Base-by-base conservation (phyloP, 2,113 vertebrate species). In the Ancistrus triradiatus region DNA sequence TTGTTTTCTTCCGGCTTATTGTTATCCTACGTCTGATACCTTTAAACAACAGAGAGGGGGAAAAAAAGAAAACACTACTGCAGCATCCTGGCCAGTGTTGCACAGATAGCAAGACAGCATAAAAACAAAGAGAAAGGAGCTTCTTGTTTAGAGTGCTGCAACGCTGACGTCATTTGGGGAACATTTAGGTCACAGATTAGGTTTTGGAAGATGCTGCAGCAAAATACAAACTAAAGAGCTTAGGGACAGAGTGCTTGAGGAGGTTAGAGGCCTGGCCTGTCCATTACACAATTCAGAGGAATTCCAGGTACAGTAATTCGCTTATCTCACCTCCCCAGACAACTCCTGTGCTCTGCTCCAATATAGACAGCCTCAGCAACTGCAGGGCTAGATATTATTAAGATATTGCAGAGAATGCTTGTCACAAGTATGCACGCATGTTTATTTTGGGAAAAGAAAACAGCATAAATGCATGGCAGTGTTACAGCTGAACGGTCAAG, bases 1-100 rank as follows among this genome's bases (percentile, higher is more conserved):
- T 78, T 84, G 85, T 88, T 87, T 87, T 87, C 80, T 87, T 86
- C 84, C 81, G 79, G 83, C 74, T 75, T 68, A 78, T 83, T 85
- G 84, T 86, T 79, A 76, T 77, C 75, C 59, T 50, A 40, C 81
- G 77, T 74, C 74, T 69, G 85, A 84, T 84, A 86, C 84, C 82
- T 68, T 81, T 76, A 87, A 85, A 88, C 82, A 86, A 63, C 79
- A 64, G n/a, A 74, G n/a, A 25, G 70, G 73, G 59, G 57, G n/a
- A n/a, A n/a, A 56, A 66, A 52, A 53, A 66, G 64, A 70, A 77
- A 76, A 76, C 69, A 64, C 72, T 71, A 62, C 57, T 53, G 75
- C 76, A 77, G 62, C 73, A 57, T 69, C 70, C 73, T 74, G 73
- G 66, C 73, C 62, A 5, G 68, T 59, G 40, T 66, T 67, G 35